Evolutionary conservation across 1,140 invertebrate species (phyloP).

Genomic region (Euura saliciscinereae): DNA sequence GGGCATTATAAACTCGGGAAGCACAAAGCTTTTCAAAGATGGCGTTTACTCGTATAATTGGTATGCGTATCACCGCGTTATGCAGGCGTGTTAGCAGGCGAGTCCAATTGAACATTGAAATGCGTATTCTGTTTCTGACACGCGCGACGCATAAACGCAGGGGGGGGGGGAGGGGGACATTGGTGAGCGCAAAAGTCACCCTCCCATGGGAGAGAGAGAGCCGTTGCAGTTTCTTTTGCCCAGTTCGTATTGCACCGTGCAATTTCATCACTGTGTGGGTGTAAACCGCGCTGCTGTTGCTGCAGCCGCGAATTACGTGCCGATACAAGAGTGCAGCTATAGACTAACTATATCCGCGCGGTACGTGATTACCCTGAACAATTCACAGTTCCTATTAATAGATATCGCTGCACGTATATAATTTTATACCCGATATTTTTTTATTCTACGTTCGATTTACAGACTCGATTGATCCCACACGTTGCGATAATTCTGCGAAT

Average conservation of each 20-base stretch:
- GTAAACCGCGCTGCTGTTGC: background rate
- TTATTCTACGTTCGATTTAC: too few species aligned
- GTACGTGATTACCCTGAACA: constrained; percentile 4
- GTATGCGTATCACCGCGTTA: constrained; percentile 1
- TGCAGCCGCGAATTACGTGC: background rate
- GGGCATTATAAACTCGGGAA: too few species aligned
- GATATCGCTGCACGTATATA: background rate
- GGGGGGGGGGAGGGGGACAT: background rate
- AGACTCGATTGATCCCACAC: too few species aligned
- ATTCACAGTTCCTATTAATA: constrained; percentile 4
- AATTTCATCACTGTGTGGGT: background rate
- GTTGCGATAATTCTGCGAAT: too few species aligned
- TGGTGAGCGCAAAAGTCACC: background rate
- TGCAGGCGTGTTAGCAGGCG: constrained; percentile 3
- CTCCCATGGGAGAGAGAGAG: background rate
- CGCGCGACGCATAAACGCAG: background rate
- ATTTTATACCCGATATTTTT: background rate
- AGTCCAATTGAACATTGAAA: constrained; percentile 5
- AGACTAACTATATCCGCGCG: background rate
- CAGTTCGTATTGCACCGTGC: background rate
- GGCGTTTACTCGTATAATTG: background rate
- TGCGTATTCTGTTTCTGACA: constrained; percentile 7
- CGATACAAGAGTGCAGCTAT: background rate
- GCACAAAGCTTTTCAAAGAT: too few species aligned
- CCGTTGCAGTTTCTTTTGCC: background rate